Conservation (phyloP, 2,888 invertebrate genomes). For the Hydroisotoma schaefferi region DNA sequence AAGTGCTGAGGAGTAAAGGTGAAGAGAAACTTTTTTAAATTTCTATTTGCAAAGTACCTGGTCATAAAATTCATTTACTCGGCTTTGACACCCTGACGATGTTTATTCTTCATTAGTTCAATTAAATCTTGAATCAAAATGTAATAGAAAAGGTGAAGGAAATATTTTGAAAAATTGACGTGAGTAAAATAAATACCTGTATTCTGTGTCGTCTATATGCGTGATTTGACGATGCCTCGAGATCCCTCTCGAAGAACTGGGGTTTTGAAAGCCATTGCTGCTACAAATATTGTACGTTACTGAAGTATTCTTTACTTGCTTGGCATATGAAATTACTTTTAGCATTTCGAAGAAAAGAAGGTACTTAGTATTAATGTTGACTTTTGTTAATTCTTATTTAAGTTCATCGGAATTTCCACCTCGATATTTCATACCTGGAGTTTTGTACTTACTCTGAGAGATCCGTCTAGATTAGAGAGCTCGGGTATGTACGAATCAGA, state of each 20-base stretch:
- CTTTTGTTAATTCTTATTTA: background rate
- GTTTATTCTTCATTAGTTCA: too few relatives aligned
- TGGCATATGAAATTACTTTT: background rate
- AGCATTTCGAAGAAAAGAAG: too few relatives aligned
- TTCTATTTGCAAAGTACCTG: too few relatives aligned
- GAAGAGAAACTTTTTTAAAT: too few relatives aligned
- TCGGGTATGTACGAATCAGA: background rate
- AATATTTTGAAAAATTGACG: too few relatives aligned
- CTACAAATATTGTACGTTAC: slow-evolving; percentile 5
- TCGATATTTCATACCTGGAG: background rate
- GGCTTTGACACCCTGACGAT: too few relatives aligned
- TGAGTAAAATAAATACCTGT: too few relatives aligned
- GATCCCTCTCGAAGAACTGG: slow-evolving; percentile 10
- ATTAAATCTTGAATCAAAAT: too few relatives aligned
- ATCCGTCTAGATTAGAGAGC: background rate
- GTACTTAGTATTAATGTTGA: background rate
- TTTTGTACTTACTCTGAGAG: background rate
- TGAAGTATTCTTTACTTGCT: background rate
- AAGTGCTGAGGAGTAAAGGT: too few relatives aligned
- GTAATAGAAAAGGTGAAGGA: too few relatives aligned
- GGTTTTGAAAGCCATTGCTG: background rate
- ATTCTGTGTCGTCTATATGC: too few relatives aligned
- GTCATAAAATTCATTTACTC: too few relatives aligned
- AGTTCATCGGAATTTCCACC: slow-evolving; percentile 4
- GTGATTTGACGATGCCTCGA: slow-evolving; percentile 5